Conservation (phyloP, 37 sponge, comb jelly and placozoan species). For the Ephydatia muelleri region DNA sequence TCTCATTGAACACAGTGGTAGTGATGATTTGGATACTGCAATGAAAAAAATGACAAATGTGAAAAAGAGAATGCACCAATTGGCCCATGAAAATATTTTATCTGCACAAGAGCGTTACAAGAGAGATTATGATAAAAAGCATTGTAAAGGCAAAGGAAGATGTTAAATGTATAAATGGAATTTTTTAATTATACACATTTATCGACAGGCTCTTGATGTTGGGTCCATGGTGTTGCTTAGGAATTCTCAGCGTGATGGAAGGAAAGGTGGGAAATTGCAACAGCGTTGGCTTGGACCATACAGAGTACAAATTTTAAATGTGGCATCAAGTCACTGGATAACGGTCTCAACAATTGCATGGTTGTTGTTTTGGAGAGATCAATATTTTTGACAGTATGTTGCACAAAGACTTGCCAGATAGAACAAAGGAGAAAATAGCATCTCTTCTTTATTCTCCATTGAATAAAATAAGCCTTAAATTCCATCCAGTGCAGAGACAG, state of each 20-base stretch:
- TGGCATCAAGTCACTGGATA: too few species aligned
- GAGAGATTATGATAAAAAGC: conserved; percentile 20
- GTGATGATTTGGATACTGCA: background rate
- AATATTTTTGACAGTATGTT: too few species aligned
- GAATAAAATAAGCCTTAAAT: too few species aligned
- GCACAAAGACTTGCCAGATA: too few species aligned
- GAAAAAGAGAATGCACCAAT: background rate
- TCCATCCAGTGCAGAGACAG: too few species aligned
- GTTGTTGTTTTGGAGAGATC: too few species aligned
- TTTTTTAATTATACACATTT: background rate
- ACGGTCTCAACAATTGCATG: too few species aligned
- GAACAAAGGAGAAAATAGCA: too few species aligned
- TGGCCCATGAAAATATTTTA: conserved; percentile 9
- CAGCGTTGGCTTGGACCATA: conserved; percentile 24
- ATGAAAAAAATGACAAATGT: conserved; percentile 7
- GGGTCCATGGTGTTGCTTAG: conserved; percentile 9
- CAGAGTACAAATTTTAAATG: conserved; percentile 3
- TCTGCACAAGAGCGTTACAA: conserved; percentile 13
- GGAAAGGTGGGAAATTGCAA: conserved; percentile 5
- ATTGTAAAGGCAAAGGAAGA: background rate
- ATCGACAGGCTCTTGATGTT: background rate
- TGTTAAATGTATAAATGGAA: background rate
- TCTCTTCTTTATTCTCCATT: too few species aligned
- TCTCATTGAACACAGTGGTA: background rate
- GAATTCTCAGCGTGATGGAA: background rate